These are phyloP conservation scores for Ferrisia virgata DNA, from an alignment of 2,888 invertebrate species.

Conservation along the genomic window DNA sequence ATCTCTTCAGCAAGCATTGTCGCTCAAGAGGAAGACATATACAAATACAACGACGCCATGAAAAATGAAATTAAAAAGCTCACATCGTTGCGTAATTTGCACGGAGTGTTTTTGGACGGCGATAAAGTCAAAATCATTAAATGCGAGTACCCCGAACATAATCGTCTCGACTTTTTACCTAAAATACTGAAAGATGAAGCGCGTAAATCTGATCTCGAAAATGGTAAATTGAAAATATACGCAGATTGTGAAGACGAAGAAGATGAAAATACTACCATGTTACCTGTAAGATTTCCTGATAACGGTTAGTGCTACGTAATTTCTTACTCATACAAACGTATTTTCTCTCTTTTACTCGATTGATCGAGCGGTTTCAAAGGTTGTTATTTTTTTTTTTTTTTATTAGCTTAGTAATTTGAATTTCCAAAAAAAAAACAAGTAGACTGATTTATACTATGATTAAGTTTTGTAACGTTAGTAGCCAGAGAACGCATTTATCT, in stretches of 20 bases:
- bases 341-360: neutral
- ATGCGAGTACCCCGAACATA: neutral
- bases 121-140: neutral
- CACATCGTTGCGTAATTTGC: conserved; percentile 33
- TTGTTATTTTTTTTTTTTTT: too few species aligned
- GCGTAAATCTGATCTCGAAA: neutral
- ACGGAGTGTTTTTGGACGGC: conserved; percentile 16
- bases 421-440: neutral
- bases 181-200: neutral
- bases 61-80: conserved; percentile 34
- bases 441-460: neutral
- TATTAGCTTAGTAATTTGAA: neutral
- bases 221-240: conserved; percentile 20
- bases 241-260: conserved; percentile 6
- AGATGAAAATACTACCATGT: conserved; percentile 34
- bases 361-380: neutral
- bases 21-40: conserved; percentile 15
- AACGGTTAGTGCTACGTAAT: neutral
- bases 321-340: neutral
- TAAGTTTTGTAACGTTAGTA: neutral
- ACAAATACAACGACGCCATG: conserved; percentile 36
- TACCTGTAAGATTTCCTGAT: neutral
- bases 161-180: neutral
- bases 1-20: neutral
- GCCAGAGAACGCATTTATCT: neutral